Evolutionary conservation across 2,797 vertebrate species (phyloP).

Genomic region (Apogon talboti): DNA sequence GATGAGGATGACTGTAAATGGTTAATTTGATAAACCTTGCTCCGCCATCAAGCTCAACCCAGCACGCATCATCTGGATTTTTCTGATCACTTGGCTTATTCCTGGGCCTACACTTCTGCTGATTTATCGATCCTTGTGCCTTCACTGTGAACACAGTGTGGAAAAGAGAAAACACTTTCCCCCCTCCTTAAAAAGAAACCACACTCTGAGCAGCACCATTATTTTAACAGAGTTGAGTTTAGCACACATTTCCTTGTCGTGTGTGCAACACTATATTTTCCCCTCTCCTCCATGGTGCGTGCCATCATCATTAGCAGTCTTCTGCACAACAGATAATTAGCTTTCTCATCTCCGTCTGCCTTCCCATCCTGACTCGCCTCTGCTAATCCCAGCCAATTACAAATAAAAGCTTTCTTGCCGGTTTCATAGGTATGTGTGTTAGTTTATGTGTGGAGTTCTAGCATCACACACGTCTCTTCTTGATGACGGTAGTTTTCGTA

Average conservation of each 20-base stretch:
- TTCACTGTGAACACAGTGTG: conserved; percentile 26
- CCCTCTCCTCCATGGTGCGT: conserved; percentile 52
- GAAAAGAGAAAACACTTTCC: conserved; percentile 16
- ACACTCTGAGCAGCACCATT: conserved; percentile 32
- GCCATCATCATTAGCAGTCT: conserved; percentile 73
- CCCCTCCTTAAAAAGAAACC: conserved; percentile 13
- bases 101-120: conserved; percentile 20
- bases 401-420: conserved; percentile 64
- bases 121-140: conserved; percentile 52
- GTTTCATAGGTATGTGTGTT: conserved; percentile 42
- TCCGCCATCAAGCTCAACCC: conserved; percentile 1
- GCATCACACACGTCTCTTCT: conserved; percentile 29
- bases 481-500: conserved; percentile 41
- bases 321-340: conserved; percentile 81
- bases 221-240: conserved; percentile 47
- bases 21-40: conserved; percentile 26
- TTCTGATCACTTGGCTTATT: conserved; percentile 32
- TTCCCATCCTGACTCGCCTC: conserved; percentile 69
- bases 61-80: conserved; percentile 17
- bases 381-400: conserved; percentile 81
- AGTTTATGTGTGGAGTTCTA: conserved; percentile 22
- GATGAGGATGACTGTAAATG: conserved; percentile 4
- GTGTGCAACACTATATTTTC: conserved; percentile 45
- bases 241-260: conserved; percentile 41
- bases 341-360: conserved; percentile 79